A percentile compares a stretch with the other conserved stretches of the same genome.
phyloP scores from a whole-genome alignment of 2,113 vertebrate genomes.

The Tragelaphus strepsiceros region DNA sequence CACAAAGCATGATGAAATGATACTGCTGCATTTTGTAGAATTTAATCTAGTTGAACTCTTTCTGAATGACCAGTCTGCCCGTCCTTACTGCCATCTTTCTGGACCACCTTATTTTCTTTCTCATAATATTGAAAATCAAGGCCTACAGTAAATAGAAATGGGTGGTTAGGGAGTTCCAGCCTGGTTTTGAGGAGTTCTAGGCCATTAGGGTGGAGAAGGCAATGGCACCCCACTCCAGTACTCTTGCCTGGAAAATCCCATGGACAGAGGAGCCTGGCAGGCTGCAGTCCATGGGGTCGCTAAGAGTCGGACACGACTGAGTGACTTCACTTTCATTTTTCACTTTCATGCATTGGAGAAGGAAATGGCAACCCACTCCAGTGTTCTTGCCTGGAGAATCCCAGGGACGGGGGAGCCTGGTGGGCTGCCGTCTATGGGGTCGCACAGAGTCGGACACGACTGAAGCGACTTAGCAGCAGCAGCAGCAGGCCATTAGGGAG shows the following conservation, averaged over 20 bases:
- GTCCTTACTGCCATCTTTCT: neutral
- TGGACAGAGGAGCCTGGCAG: no score
- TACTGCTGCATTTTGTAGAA: neutral
- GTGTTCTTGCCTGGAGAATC: no score
- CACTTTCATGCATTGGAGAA: no score
- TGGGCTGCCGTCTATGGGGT: no score
- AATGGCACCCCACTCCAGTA: no score
- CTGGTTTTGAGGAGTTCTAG: neutral
- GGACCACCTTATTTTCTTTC: neutral
- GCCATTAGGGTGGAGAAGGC: neutral
- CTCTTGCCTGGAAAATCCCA: no score
- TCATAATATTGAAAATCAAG: neutral
- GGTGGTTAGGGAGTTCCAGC: neutral
- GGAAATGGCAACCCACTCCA: no score
- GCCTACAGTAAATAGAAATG: neutral
- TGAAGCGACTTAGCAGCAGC: no score
- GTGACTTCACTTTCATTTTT: no score
- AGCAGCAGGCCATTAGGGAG: neutral
- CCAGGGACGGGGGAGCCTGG: no score
- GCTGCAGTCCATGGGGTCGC: no score
- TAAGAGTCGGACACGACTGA: accelerated
- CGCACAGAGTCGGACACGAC: no score
- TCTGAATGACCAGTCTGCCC: neutral
- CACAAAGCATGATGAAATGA: neutral
- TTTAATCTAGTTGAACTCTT: neutral